Evolutionary conservation across 2,797 vertebrate species (phyloP).

Genomic region (Ceryle rudis): DNA sequence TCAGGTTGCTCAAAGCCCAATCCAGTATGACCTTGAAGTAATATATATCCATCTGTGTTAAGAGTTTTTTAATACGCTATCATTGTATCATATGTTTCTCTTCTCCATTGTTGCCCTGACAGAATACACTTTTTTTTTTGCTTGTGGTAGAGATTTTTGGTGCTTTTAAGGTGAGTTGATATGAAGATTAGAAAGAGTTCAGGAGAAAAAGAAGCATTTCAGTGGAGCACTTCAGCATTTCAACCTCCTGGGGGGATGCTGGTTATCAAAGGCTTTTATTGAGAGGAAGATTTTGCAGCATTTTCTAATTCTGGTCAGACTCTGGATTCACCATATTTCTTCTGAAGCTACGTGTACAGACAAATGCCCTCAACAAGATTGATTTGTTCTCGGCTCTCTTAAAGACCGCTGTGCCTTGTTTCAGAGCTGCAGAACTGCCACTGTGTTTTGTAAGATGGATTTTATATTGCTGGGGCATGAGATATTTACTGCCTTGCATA

Average conservation of each 20-base stretch:
- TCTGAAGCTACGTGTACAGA: background rate
- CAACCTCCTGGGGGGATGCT: background rate
- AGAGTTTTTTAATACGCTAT: background rate
- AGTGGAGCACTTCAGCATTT: background rate
- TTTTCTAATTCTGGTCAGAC: constrained; percentile 24
- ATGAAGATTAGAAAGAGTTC: background rate
- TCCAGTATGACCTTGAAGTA: background rate
- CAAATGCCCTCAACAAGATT: background rate
- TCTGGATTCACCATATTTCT: background rate
- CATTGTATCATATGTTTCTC: background rate
- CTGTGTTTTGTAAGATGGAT: background rate
- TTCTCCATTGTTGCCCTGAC: background rate
- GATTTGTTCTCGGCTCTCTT: background rate
- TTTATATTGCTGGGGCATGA: background rate
- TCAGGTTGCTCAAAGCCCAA: background rate
- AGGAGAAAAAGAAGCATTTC: background rate
- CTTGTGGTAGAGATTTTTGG: background rate
- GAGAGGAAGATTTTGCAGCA: constrained; percentile 14
- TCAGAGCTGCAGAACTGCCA: background rate
- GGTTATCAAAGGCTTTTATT: background rate
- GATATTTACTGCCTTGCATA: background rate
- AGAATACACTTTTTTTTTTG: background rate
- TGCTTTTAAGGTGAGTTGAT: background rate
- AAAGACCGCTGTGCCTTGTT: background rate
- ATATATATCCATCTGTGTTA: background rate